Evolutionary conservation across 2,888 invertebrate species (phyloP), one percentile per base, ranked within the genome.

Genomic region (Eupelmus urozonus): DNA sequence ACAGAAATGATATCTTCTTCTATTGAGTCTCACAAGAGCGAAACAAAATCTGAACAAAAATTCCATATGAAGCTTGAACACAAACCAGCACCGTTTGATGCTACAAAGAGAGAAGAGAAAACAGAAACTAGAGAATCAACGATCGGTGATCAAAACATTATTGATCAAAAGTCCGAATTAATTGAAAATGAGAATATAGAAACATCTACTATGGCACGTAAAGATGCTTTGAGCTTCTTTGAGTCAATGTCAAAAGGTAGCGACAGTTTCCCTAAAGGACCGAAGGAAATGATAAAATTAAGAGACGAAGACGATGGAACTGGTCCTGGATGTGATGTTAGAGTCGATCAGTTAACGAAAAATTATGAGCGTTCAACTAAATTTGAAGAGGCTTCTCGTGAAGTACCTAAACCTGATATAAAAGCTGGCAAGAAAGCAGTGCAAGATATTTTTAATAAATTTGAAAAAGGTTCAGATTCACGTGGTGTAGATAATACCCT

Each of bases 201-300:
- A 86, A 92, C 92, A 0, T 90, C 91, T 49, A 92, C 92, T 7
- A 93, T 94, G 79, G 92, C 93, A 5, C 94, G 92, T 82, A 91
- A 93, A 81, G 92, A 93, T 71, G 94, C 94, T 0, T 90, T 93
- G 62, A 93, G 93, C 83, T 94, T 92, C 86, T 94, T 94, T 84
- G 93, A 93, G 78, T 92, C 92, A 18, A 92, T 93, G 87, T 92
- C 94, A 55, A 92, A 92, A 83, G 91, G 91, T 80, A 82, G 80
- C 5, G 87, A 86, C 0, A 73, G 7, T 67, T 80, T 81, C 16
- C 85, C 88, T 0, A 88, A 85, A 34, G 85, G 87, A n/a, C 90
- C 87, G 57, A 90, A 89, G 80, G 88, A 88, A 45, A 91, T 91
- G 87, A 88, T 87, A 69, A 90, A 87, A 80, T 80, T 87, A 66